Base-by-base conservation (phyloP, 2,888 invertebrate species). In the Drosophila formosana region DNA sequence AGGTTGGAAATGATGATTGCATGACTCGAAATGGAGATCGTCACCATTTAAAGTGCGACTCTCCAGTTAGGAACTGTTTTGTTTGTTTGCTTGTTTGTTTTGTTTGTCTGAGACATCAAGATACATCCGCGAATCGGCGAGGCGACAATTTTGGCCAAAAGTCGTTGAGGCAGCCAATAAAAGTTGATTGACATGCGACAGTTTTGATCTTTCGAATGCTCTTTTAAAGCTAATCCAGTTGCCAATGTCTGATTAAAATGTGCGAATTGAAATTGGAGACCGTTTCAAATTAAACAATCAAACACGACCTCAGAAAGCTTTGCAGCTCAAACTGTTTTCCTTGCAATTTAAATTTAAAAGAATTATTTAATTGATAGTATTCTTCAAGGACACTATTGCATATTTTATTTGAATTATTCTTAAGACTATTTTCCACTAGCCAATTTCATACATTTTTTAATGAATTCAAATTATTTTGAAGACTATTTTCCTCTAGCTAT, bases 111-210 rank as follows among this genome's bases (percentile, higher is more conserved):
- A 30, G 4, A 18, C n/a, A 39, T 13, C 9, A 46, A 26, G 52
- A 55, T 26, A 64, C 58, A 64, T 70, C 53, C 69, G 52, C 47
- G 56, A 70, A 57, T 37, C 32, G 30, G 18, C 37, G 2, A 47
- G 47, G 56, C 47, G 47, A 55, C 26, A 11, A 32, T 18, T 56
- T 52, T 52, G 47, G 23, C 46, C 11, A 51, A 56, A 62, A 46
- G 18, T 51, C 52, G 5, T 34, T 25, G 9, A 41, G 28, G 13
- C n/a, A 11, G 11, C 13, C 23, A 30, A n/a, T 39, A 28, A 46
- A 23, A 39, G 60, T n/a, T 43, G 30, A 55, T 66, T 52, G 34
- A 28, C 46, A 43, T 3, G 30, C 30, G 30, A 50, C 41, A 26
- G 28, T 26, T 26, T 7, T 9, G 9, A 18, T 37, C 25, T 7